These are phyloP conservation scores for Thera britannica DNA, from an alignment of 2,888 invertebrate species.

Conservation along the genomic window DNA sequence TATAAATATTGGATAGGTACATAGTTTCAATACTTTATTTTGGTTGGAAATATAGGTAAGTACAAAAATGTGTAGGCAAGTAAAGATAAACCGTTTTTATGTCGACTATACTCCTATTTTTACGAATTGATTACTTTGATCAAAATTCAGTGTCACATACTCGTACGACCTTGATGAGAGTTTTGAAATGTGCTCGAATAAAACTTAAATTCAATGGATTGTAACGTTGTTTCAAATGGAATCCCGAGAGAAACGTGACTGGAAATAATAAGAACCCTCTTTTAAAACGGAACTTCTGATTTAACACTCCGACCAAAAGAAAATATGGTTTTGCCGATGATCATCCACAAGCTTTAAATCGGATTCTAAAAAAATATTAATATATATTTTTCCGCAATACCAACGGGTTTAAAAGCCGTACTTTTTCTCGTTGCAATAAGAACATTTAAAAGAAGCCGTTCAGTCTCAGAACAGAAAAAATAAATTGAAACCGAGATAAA, in stretches of 20 bases:
- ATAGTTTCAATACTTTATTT: neutral
- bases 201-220: constrained; percentile 35
- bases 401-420: neutral
- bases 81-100: neutral
- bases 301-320: constrained; percentile 11
- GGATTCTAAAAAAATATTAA: neutral
- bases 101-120: constrained; percentile 1
- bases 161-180: constrained; percentile 23
- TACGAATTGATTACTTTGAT: neutral
- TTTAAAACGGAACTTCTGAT: constrained; percentile 28
- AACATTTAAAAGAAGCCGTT: constrained; percentile 18
- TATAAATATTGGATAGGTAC: constrained; percentile 5
- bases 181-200: constrained; percentile 34
- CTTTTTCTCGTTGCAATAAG: constrained; percentile 15
- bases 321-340: constrained; percentile 11
- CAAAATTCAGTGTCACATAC: constrained; percentile 23
- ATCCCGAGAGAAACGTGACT: constrained; percentile 33
- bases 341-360: constrained; percentile 6
- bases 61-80: neutral
- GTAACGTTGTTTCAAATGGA: constrained; percentile 33
- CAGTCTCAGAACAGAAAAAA: constrained; percentile 21
- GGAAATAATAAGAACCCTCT: constrained; percentile 19
- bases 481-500: constrained; percentile 25
- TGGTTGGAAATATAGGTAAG: neutral
- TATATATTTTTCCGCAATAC: neutral